Base-by-base conservation (phyloP, 2,888 invertebrate genomes). In the Ochropacha duplaris region DNA sequence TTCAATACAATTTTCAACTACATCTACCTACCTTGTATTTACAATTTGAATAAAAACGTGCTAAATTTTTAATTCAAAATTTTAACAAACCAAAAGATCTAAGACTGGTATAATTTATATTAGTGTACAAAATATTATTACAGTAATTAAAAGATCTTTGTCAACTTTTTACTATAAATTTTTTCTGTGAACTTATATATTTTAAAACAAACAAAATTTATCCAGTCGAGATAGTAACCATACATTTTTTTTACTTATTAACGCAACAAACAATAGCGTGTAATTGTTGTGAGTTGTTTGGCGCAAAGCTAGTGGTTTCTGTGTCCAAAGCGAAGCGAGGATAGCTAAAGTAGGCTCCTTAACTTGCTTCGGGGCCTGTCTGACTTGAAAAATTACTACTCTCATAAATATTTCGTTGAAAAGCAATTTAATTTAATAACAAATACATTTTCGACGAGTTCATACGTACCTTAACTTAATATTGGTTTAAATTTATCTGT, bases 321-420 rank as follows among this genome's bases (percentile, higher is more conserved):
- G 65, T 69, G 69, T 68, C 50, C 49, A 19, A 52, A 22, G 31
- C 34, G 34, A 59, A 54, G 54, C 65, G 56, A 55, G 54, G 54
- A 63, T 57, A 55, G 75, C 70, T 66, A 71, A 72, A 73, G 74
- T 74, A 78, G 78, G 67, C 69, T 57, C 68, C 69, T 71, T 63
- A 56, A 68, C 71, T 67, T 76, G 85, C 87, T 80, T 72, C 74
- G 65, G 84, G 84, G 85, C 83, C 75, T 82, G 86, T 86, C 83
- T 60, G 67, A 60, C 69, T 71, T 86, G 85, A 87, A 88, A 85
- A 87, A 88, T 87, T 84, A 86, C 86, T 76, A 79, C 82, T 77
- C 82, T 85, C 87, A 79, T 88, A 86, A 88, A 87, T 84, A 87
- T 86, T 85, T 86, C 76, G 84, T 86, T 85, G 85, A 85, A 85